These are phyloP conservation scores for Spermophilus dauricus DNA, from an alignment of 2,113 vertebrate species.

Conservation along the genomic window DNA sequence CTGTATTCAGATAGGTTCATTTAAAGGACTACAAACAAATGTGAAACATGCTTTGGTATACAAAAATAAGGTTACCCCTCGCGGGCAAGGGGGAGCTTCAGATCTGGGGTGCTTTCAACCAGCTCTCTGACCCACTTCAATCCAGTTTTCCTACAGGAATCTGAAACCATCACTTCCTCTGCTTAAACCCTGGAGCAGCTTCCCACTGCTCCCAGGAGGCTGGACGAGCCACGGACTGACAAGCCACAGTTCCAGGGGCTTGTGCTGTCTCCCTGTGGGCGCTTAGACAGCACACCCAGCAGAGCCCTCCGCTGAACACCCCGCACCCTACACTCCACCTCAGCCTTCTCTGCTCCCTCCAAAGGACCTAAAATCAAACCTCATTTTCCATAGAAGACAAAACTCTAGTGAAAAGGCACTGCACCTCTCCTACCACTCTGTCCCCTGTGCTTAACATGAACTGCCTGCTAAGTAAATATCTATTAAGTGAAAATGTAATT, in stretches of 20 bases:
- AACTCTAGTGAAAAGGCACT: not conserved
- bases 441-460: not conserved
- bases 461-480: not conserved
- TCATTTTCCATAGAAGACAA: not conserved
- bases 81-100: rapidly evolving
- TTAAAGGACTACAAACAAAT: not conserved
- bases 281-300: too few species aligned
- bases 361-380: not conserved
- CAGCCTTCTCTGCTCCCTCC: not conserved
- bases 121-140: not conserved
- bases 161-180: not conserved
- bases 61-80: not conserved
- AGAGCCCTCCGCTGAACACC: not conserved
- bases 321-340: not conserved
- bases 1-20: not conserved
- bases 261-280: too few species aligned
- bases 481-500: not conserved
- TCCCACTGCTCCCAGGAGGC: not conserved
- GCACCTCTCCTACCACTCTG: not conserved
- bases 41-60: rapidly evolving
- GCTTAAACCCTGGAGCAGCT: not conserved
- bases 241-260: rapidly evolving
- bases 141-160: not conserved
- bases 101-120: not conserved
- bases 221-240: rapidly evolving